These are phyloP conservation scores for Sphenodon punctatus DNA, from an alignment of 2,797 vertebrate species.

Conservation along the genomic window DNA sequence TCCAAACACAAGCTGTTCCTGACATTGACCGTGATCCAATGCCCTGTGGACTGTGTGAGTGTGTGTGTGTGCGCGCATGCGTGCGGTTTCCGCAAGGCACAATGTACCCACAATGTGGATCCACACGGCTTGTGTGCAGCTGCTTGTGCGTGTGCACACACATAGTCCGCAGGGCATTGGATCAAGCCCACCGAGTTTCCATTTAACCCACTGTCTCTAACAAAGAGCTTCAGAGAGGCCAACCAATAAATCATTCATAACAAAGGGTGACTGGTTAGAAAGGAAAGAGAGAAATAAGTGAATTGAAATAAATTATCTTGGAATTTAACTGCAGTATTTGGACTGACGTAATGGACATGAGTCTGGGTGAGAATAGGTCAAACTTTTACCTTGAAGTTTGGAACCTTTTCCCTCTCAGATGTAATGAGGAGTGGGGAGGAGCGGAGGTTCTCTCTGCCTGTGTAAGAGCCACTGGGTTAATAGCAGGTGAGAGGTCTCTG, in stretches of 20 bases:
- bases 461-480: background rate
- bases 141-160: too few relatives aligned
- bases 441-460: background rate
- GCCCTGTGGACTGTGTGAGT: too few relatives aligned
- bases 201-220: constrained; percentile 41
- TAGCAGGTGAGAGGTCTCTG: background rate
- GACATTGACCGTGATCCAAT: constrained; percentile 42
- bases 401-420: background rate
- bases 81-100: too few relatives aligned
- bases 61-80: too few relatives aligned
- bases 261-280: constrained; percentile 42
- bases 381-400: constrained; percentile 58
- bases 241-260: constrained; percentile 48
- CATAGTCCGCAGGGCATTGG: too few relatives aligned
- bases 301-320: constrained; percentile 67
- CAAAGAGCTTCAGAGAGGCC: constrained; percentile 33
- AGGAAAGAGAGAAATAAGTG: constrained; percentile 44
- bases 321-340: constrained; percentile 70
- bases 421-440: background rate
- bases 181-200: too few relatives aligned
- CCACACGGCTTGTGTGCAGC: too few relatives aligned
- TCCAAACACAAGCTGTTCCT: constrained; percentile 22
- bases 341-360: constrained; percentile 64
- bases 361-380: constrained; percentile 63
- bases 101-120: too few relatives aligned